Conservation (phyloP, 2,113 vertebrate species). For the Triplophysa siluroides region DNA sequence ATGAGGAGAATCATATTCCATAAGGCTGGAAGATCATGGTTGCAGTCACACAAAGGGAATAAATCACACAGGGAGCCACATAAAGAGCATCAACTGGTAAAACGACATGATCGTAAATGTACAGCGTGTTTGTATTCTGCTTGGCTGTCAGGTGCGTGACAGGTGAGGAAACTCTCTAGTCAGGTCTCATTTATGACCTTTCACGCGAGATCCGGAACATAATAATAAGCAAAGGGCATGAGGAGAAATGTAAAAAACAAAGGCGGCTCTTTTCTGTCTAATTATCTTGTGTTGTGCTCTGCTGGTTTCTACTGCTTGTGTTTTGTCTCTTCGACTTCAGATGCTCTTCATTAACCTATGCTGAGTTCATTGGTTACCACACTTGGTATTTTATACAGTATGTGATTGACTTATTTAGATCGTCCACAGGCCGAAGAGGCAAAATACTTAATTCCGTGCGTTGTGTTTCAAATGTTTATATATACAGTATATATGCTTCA, state of each 20-base stretch:
- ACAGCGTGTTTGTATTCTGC: not conserved
- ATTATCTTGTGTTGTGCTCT: not conserved
- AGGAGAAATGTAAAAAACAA: slow-evolving; percentile 11
- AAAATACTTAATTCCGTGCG: no score
- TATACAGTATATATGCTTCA: no score
- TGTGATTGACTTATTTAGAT: not conserved
- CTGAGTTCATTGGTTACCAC: no score
- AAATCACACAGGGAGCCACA: slow-evolving; percentile 23
- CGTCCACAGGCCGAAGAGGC: not conserved
- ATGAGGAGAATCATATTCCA: slow-evolving; percentile 32
- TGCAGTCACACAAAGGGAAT: slow-evolving; percentile 25
- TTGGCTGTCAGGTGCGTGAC: not conserved
- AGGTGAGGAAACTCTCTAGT: slow-evolving; percentile 1
- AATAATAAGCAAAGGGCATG: slow-evolving; percentile 30
- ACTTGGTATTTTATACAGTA: not conserved
- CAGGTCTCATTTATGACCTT: slow-evolving; percentile 33
- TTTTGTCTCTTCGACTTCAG: not conserved
- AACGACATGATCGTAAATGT: not conserved
- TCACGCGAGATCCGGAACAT: slow-evolving; percentile 2
- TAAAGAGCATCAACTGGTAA: slow-evolving; percentile 24
- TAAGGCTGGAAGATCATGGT: not conserved
- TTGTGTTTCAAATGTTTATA: no score
- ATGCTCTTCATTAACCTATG: not conserved
- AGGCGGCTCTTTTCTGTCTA: not conserved
- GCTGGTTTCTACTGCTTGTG: not conserved